Conservation (phyloP, 1,140 invertebrate genomes). For the Amphibalanus amphitrite region DNA sequence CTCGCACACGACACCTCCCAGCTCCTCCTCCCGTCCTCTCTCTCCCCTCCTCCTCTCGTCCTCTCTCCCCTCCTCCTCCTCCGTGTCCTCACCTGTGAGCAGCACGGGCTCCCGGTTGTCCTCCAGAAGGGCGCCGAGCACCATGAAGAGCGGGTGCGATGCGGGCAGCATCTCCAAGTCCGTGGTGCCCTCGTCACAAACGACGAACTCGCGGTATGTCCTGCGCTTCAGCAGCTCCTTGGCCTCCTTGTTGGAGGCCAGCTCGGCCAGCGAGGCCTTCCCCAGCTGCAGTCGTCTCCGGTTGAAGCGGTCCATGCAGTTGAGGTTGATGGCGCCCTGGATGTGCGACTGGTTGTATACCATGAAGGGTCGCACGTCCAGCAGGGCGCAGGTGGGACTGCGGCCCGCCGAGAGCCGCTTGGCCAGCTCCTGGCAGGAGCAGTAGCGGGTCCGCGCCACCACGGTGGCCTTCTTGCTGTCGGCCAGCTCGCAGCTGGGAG, state of each 20-base stretch:
- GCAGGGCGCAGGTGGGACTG: constrained; percentile 31
- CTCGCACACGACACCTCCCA: too few species aligned
- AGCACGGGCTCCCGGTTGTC: too few species aligned
- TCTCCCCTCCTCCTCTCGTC: too few species aligned
- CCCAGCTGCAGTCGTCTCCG: too few species aligned
- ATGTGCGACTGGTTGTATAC: constrained; percentile 53
- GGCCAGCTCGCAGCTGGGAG: constrained; percentile 35
- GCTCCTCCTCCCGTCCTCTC: too few species aligned
- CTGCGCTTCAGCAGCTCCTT: too few species aligned
- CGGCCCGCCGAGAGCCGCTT: constrained; percentile 20
- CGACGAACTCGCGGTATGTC: constrained; percentile 24
- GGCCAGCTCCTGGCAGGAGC: constrained; percentile 23
- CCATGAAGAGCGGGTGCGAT: constrained; percentile 43
- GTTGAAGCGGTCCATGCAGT: too few species aligned
- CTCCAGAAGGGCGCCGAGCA: too few species aligned
- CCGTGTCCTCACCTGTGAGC: constrained; percentile 48
- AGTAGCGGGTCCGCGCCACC: constrained; percentile 23
- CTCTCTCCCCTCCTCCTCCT: too few species aligned
- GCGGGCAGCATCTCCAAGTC: constrained; percentile 39
- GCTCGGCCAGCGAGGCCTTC: too few species aligned
- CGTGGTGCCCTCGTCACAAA: constrained; percentile 47
- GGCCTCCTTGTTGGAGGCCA: too few species aligned
- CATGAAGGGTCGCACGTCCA: constrained; percentile 55
- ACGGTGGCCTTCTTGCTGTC: constrained; percentile 34
- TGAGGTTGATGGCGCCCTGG: constrained; percentile 49